phyloP scores from a whole-genome alignment of 2,797 vertebrate genomes.

The Myotis myotis region DNA sequence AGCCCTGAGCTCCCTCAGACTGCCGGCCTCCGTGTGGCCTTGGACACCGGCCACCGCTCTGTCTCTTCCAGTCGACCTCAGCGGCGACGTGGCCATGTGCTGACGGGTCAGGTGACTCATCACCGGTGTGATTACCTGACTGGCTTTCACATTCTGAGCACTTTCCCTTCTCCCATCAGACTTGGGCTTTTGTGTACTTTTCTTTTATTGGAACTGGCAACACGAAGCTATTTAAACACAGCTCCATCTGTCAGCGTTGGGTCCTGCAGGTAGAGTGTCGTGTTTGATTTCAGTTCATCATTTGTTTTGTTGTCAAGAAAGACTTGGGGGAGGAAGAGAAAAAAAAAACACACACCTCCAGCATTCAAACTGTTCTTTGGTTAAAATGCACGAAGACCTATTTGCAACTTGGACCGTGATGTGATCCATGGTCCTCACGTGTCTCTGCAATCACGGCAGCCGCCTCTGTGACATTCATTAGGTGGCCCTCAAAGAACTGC shows the following conservation, averaged over 20 bases:
- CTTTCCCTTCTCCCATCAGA: constrained; percentile 74
- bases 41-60: neutral
- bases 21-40: accelerated
- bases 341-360: neutral
- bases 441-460: neutral
- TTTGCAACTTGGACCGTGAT: constrained; percentile 9
- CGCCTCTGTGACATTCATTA: neutral
- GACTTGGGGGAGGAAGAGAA: constrained; percentile 69
- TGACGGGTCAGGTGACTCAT: neutral
- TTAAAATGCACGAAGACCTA: constrained; percentile 67
- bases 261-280: constrained; percentile 81
- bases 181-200: constrained; percentile 76
- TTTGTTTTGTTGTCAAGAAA: constrained; percentile 78
- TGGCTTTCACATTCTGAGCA: constrained; percentile 67
- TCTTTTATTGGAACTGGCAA: constrained; percentile 83
- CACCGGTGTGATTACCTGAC: constrained; percentile 58
- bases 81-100: neutral
- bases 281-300: constrained; percentile 83
- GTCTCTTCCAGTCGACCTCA: neutral
- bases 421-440: neutral
- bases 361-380: constrained; percentile 61
- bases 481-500: neutral
- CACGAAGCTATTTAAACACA: constrained; percentile 74
- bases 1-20: neutral
- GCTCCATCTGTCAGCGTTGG: constrained; percentile 83